Base-by-base conservation (phyloP, 2,888 invertebrate genomes). In the Nesidiocoris tenuis region DNA sequence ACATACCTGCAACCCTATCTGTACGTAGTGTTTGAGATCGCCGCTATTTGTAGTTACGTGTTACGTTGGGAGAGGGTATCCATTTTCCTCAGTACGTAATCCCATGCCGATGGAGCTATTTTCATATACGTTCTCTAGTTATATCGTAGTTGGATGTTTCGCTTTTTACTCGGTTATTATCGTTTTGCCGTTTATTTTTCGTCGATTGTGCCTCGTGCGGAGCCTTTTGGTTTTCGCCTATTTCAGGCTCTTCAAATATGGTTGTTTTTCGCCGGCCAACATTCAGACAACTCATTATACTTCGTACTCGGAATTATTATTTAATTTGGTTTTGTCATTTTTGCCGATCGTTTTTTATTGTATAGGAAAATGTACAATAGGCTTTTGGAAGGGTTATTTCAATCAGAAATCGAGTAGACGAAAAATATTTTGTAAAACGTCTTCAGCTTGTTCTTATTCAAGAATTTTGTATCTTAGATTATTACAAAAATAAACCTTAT, bases 301-400 rank as follows among this genome's bases (percentile, higher is more conserved):
- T 7, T 39, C 12, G 39, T 12, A 39, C 39, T 39, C 39, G 12
- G 12, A 39, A 39, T 39, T 39, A 39, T 39, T 39, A 39, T 39
- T 39, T 39, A 39, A 39, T 12, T 39, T 39, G 39, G 12, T 39
- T 59, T 59, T 59, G 17, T 59, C 59, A 59, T 59, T 59, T n/a
- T 59, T 59, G 3, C 59, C 3, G 61, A 39, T 54, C 24, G 63
- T 63, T 56, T 66, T 65, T 77, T 80, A 88, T 87, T 87, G 85
- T 86, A 86, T 87, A 83, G 86, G 87, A 86, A 90, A 88, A 87
- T 89, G 89, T 88, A 88, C 90, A 87, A 89, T 91, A 87, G 90
- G 91, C 86, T 88, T 88, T 87, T 91, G 91, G 91, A 90, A 88
- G 87, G 91, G 91, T 86, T 91, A 88, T 88, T 91, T 90, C 87